phyloP scores from a whole-genome alignment of 2,113 vertebrate species.

The Arizona elegans region DNA sequence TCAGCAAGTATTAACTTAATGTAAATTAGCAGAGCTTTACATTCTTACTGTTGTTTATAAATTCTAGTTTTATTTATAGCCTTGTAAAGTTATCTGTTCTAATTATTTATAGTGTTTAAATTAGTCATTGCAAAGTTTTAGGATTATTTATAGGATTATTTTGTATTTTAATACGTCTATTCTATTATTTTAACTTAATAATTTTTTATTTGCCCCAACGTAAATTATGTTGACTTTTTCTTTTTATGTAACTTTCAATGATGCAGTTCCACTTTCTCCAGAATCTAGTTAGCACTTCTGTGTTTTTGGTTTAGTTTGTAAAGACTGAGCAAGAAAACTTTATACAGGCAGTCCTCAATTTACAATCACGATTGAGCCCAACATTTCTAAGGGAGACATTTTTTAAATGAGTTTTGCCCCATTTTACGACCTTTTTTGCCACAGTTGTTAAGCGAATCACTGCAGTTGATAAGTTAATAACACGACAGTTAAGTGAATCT shows the following conservation, averaged over 20 bases:
- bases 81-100: neutral
- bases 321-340: neutral
- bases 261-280: neutral
- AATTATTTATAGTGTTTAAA: neutral
- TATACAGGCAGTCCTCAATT: neutral
- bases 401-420: neutral
- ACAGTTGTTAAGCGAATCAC: neutral
- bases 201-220: neutral
- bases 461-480: neutral
- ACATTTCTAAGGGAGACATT: neutral
- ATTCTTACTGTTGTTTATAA: neutral
- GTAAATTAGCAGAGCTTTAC: neutral
- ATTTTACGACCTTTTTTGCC: neutral
- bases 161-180: neutral
- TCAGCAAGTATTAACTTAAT: neutral
- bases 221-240: neutral
- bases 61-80: neutral
- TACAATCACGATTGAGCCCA: neutral
- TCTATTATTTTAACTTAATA: neutral
- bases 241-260: neutral
- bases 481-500: neutral
- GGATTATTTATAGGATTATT: neutral
- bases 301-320: neutral
- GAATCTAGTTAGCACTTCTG: neutral
- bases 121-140: neutral